Evolutionary conservation across 2,113 vertebrate species (phyloP).

Genomic region (Brachionichthys hirsutus): DNA sequence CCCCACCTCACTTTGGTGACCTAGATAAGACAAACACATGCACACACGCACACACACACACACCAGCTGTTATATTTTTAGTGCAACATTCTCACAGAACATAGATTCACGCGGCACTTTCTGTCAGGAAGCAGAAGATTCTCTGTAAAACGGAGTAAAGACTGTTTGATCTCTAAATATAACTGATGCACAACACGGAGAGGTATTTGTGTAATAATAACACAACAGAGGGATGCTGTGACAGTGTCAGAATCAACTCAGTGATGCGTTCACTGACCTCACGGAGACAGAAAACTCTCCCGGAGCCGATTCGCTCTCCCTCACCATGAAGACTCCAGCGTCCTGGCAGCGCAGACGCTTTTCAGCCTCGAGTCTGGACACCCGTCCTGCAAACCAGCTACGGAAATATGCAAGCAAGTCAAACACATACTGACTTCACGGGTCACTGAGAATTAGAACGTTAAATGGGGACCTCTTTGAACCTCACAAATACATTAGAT

Average conservation of each 20-base stretch:
- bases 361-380: constrained; percentile 87
- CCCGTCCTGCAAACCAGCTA: constrained; percentile 90
- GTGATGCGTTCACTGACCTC: constrained; percentile 79
- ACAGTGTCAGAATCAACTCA: too few relatives aligned
- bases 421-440: constrained; percentile 2
- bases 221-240: neutral
- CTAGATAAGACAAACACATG: constrained; percentile 39
- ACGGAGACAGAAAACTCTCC: constrained; percentile 94
- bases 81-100: constrained; percentile 27
- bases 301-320: constrained; percentile 90
- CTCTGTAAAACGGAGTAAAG: too few relatives aligned
- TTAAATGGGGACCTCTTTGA: neutral
- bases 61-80: constrained; percentile 55
- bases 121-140: too few relatives aligned
- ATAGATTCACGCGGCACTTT: neutral
- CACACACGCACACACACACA: constrained; percentile 10
- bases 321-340: constrained; percentile 88
- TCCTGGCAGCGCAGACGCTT: constrained; percentile 79
- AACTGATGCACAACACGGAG: neutral
- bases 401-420: neutral
- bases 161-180: neutral
- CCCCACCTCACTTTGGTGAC: constrained; percentile 52
- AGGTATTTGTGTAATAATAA: neutral
- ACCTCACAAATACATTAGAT: too few relatives aligned
- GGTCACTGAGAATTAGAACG: too few relatives aligned